Evolutionary conservation across 2,888 invertebrate genomes (phyloP).

Genomic region (Thecophora atra): DNA sequence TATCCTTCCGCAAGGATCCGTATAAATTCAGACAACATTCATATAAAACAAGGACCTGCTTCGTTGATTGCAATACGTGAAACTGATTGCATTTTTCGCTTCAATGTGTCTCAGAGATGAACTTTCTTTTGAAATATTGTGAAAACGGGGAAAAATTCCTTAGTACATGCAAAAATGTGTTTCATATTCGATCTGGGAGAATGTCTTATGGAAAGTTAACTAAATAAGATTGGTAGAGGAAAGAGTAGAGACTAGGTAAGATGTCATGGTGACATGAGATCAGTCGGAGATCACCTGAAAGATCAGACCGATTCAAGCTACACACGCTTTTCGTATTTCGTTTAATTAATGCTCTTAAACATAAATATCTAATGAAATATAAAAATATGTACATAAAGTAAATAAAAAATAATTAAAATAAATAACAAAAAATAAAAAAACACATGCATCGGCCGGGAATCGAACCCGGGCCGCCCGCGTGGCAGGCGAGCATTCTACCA

Average conservation of each 20-base stretch:
- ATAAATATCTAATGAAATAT: not conserved
- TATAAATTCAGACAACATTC: not conserved
- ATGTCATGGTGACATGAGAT: too few species aligned
- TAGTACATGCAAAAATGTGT: too few species aligned
- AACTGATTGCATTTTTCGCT: not conserved
- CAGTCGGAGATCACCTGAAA: too few species aligned
- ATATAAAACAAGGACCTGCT: not conserved
- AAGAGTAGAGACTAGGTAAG: too few species aligned
- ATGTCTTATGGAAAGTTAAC: too few species aligned
- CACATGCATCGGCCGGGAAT: constrained; percentile 51
- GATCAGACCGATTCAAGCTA: too few species aligned
- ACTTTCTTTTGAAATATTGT: not conserved
- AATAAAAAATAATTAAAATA: not conserved
- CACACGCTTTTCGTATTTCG: too few species aligned
- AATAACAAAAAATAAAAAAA: constrained; percentile 12
- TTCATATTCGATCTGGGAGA: too few species aligned
- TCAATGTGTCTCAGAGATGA: not conserved
- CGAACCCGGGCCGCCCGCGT: constrained; percentile 51
- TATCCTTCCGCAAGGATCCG: not conserved
- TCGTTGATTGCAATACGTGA: not conserved
- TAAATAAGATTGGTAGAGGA: too few species aligned
- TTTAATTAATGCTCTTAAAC: too few species aligned
- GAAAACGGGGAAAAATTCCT: too few species aligned
- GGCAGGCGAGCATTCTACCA: constrained; percentile 43
- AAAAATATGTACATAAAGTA: not conserved